A percentile compares a stretch with the other conserved stretches of the same genome.
phyloP scores from a whole-genome alignment of 1,140 invertebrate genomes.

The Yoshiicerus persimilis region DNA sequence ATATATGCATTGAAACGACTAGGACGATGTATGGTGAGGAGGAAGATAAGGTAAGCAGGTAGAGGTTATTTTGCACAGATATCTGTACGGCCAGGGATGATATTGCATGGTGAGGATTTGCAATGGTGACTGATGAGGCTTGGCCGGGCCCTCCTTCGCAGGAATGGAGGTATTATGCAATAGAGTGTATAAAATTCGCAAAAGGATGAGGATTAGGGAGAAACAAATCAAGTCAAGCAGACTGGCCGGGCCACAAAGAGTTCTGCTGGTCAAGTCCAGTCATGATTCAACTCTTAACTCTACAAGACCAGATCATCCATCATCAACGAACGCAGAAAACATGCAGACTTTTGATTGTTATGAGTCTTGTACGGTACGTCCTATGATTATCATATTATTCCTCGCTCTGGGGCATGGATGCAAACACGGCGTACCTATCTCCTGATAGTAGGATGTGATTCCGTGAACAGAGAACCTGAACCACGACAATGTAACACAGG shows the following conservation, averaged over 20 bases:
- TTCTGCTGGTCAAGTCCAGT: not conserved
- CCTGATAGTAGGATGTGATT: not conserved
- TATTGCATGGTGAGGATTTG: not conserved
- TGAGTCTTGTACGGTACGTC: not conserved
- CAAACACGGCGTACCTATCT: not conserved
- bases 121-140: not conserved
- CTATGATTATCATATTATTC: conserved; percentile 8
- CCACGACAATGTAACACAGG: not conserved
- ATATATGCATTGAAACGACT: not conserved
- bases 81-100: not conserved
- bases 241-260: not conserved
- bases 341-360: conserved; percentile 7
- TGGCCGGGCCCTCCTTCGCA: not conserved
- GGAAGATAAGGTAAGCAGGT: not conserved
- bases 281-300: conserved; percentile 11
- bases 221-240: not conserved
- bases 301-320: conserved; percentile 17
- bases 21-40: not conserved
- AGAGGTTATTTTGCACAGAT: not conserved
- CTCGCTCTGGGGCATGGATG: not conserved
- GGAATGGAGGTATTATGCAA: not conserved
- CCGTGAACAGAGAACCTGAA: not conserved
- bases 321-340: not conserved
- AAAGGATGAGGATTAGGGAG: not conserved
- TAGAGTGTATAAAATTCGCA: not conserved